These are phyloP conservation scores for Latheticus oryzae DNA, from an alignment of 2,888 invertebrate species.

Conservation along the genomic window DNA sequence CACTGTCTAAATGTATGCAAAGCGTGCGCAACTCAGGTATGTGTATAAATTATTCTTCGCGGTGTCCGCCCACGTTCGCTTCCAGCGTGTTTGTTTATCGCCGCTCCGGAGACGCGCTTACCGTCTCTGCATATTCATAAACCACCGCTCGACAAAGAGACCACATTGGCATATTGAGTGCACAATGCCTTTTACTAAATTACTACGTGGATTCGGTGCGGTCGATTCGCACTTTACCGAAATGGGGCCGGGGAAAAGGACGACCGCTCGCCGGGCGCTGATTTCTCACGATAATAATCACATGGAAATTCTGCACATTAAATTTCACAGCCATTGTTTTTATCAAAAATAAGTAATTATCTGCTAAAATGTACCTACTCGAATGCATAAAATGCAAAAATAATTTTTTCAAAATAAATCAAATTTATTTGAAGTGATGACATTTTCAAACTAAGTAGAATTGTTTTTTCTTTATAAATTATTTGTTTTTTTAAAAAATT, in stretches of 20 bases:
- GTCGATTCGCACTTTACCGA: conserved; percentile 8
- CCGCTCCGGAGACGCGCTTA: conserved; percentile 40
- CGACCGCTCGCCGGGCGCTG: no score
- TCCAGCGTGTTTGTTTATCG: conserved; percentile 42
- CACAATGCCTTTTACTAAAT: conserved; percentile 34
- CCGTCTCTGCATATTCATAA: conserved; percentile 42
- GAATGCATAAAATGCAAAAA: no score
- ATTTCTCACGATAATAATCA: no score
- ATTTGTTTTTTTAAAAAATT: no score
- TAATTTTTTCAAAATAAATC: no score
- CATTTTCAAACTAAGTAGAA: no score
- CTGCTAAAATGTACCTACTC: no score
- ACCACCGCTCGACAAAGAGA: conserved; percentile 32
- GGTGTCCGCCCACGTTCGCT: conserved; percentile 41
- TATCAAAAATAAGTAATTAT: no score
- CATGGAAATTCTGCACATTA: no score
- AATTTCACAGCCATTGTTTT: no score
- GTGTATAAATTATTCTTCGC: conserved; percentile 45
- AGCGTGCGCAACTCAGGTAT: conserved; percentile 36
- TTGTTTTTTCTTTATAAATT: no score
- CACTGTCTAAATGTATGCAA: conserved; percentile 39
- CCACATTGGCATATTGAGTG: conserved; percentile 39
- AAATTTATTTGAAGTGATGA: no score
- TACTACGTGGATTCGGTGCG: conserved; percentile 22
- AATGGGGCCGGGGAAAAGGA: background rate